phyloP scores from a whole-genome alignment of 2,797 vertebrate species.

The Acrossocheilus fasciatus region DNA sequence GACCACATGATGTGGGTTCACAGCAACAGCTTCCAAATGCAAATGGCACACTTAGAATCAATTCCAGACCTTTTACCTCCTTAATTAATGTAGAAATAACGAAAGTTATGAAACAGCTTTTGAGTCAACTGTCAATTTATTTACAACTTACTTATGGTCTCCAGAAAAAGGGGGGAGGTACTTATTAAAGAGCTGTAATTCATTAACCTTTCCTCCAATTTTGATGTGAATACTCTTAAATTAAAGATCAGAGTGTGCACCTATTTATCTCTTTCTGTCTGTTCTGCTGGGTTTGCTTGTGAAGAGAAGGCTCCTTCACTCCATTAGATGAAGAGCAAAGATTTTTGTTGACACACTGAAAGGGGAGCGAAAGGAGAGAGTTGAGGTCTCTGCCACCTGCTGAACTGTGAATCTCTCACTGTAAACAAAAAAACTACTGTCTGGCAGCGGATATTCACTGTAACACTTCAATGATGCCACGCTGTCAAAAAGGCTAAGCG shows the following conservation, averaged over 20 bases:
- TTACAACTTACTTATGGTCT: neutral
- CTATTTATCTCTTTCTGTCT: neutral
- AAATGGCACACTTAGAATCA: neutral
- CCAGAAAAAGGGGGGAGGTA: neutral
- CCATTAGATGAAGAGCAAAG: slow-evolving; percentile 19
- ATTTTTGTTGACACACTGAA: slow-evolving; percentile 40
- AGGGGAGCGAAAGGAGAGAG: slow-evolving; percentile 7
- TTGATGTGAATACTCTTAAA: neutral
- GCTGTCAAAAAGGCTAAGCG: slow-evolving; percentile 37
- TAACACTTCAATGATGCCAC: slow-evolving; percentile 66
- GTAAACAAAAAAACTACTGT: slow-evolving; percentile 52
- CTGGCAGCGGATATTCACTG: slow-evolving; percentile 35
- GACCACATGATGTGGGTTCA: neutral
- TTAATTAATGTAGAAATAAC: neutral
- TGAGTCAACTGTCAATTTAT: neutral
- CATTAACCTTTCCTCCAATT: neutral
- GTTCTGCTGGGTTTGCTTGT: neutral
- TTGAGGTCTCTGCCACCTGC: slow-evolving; percentile 46
- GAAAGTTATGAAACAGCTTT: neutral
- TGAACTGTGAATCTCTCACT: slow-evolving; percentile 54
- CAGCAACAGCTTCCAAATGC: neutral
- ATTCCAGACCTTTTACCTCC: neutral
- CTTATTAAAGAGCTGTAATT: neutral
- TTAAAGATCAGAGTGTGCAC: neutral
- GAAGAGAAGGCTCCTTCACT: neutral